These are phyloP conservation scores for Eudasyphora cyanicolor DNA, from an alignment of 2,888 invertebrate species.

Conservation along the genomic window DNA sequence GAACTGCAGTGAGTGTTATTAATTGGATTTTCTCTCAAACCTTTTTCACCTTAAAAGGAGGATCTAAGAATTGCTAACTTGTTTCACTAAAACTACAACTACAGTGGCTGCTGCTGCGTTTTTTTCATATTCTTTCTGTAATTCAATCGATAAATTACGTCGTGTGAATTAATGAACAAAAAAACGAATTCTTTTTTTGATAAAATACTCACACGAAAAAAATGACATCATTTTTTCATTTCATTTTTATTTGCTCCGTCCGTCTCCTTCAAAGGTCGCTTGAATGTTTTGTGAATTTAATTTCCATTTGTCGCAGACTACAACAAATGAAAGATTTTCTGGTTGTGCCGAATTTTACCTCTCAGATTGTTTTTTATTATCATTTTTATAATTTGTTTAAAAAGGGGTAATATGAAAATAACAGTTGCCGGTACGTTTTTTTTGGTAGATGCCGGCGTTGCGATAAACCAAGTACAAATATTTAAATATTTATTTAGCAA, in stretches of 20 bases:
- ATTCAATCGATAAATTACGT: constrained; percentile 50
- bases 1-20: too few relatives aligned
- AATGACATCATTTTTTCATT: constrained; percentile 62
- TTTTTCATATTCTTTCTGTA: too few relatives aligned
- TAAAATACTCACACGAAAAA: constrained; percentile 20
- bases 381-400: constrained; percentile 1
- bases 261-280: constrained; percentile 32
- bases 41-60: constrained; percentile 26
- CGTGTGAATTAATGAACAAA: constrained; percentile 30
- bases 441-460: constrained; percentile 18
- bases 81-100: too few relatives aligned
- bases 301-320: constrained; percentile 43
- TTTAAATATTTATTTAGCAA: constrained; percentile 25
- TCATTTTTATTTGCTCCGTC: constrained; percentile 14
- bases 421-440: neutral
- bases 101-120: too few relatives aligned
- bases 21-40: neutral
- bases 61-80: constrained; percentile 25
- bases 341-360: neutral
- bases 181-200: neutral
- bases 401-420: neutral
- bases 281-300: constrained; percentile 54
- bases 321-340: constrained; percentile 42
- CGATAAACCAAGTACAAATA: constrained; percentile 9
- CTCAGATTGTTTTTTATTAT: constrained; percentile 41